These are phyloP conservation scores for Ecdyonurus torrentis DNA, from an alignment of 2,888 invertebrate species.

Conservation along the genomic window DNA sequence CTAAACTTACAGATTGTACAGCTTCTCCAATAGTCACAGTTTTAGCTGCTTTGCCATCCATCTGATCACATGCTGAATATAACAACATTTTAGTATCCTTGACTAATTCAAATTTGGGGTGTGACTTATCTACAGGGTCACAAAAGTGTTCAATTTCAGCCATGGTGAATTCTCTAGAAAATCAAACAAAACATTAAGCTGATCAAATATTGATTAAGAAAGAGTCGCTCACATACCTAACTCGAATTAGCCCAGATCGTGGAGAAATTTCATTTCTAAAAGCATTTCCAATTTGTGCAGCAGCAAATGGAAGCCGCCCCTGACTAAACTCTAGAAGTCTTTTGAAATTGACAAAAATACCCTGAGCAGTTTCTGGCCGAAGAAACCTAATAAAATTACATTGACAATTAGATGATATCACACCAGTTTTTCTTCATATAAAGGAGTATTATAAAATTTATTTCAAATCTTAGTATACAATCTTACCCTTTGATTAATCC, in stretches of 20 bases:
- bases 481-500: slow-evolving; percentile 72
- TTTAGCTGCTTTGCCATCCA: slow-evolving; percentile 85
- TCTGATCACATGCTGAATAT: slow-evolving; percentile 93
- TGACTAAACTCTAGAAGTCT: slow-evolving; percentile 93
- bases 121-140: slow-evolving; percentile 72
- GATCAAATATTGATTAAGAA: not conserved
- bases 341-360: slow-evolving; percentile 99
- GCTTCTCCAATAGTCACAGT: slow-evolving; percentile 70
- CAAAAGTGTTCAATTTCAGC: slow-evolving; percentile 99
- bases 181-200: not conserved
- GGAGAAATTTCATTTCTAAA: slow-evolving; percentile 99
- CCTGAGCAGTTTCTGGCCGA: slow-evolving; percentile 97
- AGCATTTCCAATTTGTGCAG: slow-evolving; percentile 96
- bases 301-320: slow-evolving; percentile 90
- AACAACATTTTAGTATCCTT: slow-evolving; percentile 59
- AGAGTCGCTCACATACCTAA: slow-evolving; percentile 30
- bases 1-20: slow-evolving; percentile 47
- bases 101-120: slow-evolving; percentile 73
- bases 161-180: slow-evolving; percentile 88
- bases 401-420: not conserved
- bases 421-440: not conserved
- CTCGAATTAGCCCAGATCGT: slow-evolving; percentile 83
- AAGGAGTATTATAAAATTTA: not conserved
- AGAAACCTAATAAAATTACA: slow-evolving; percentile 42
- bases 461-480: not conserved